Evolutionary conservation across 2,888 invertebrate species (phyloP), one percentile per base, ranked within the genome.

Genomic region (Gnatocerus cornutus): DNA sequence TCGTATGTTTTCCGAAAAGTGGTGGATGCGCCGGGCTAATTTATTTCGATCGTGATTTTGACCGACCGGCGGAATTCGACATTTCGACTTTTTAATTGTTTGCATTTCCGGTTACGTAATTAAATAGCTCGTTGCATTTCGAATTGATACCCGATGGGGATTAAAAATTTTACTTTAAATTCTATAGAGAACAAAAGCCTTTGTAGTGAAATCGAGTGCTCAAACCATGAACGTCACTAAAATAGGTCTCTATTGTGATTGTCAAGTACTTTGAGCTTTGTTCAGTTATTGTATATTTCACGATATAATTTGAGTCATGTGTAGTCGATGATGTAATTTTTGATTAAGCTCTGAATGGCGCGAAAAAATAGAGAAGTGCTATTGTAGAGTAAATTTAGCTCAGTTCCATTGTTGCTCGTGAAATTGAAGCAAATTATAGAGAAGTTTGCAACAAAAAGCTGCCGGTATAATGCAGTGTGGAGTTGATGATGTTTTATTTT

Each of bases 11-110:
- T 7, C 6, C 2, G 27, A 27, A 48, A 48, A 48, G 10, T 27
- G 48, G 14, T 27, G 48, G 14, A 43, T 43, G 43, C 43, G 43
- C 43, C 43, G 43, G 43, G 43, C 1, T 14, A 43, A 21, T 21
- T 3, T 9, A n/a, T 37, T 37, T n/a, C 9, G 6, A 37, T 3
- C 39, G 39, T 37, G 39, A 21, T 21, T 21, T 21, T 21, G 21
- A 21, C 21, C 21, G 21, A 21, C 21, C 21, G 21, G 21, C 21
- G 21, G 4, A 21, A 3, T 21, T 21, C 21, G 21, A 21, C 1
- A 21, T 3, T 21, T 3, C 21, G 4, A 21, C 21, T 21, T 21
- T 21, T 21, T 21, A 21, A 21, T 21, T 33, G 33, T 33, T 33
- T 1, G 33, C n/a, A 4, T 33, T n/a, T 7, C 7, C 33, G 33